Evolutionary conservation across 2,797 vertebrate species (phyloP), one percentile per base, ranked within the genome.

Genomic region (Phylloscopus collybita): DNA sequence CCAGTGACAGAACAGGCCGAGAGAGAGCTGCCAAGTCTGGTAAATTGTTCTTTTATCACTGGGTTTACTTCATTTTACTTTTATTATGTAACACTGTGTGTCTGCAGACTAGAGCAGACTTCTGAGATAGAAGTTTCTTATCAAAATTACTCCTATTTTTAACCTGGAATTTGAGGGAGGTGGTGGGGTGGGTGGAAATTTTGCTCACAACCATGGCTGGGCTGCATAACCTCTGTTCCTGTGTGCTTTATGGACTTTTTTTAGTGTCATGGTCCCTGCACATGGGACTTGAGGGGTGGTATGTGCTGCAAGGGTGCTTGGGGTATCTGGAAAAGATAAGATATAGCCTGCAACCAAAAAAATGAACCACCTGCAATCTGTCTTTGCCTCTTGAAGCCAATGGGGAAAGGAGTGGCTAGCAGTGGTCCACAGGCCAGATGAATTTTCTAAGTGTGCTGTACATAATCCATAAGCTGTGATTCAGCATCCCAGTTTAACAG

Each of bases 21-120:
- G 97, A 98, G 57, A 84, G 93, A 92, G 62, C 60, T 82, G 47
- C 90, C 75, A 97, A 96, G 96, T 96, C 97, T 98, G 98, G 99
- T 99, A 56, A 95, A 95, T 86, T 80, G 34, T 82, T 36, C 62
- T 86, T 64, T 66, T 89, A 79, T 89, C 56, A 34, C 80, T 82
- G 73, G 44, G 10, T 16, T 66, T 71, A 12, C 40, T 90, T 38
- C 1, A 50, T 65, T 64, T 18, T 50, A 27, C 38, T 45, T 57
- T 81, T 70, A 9, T 85, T 40, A 25, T 38, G 29, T 42, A 80
- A 81, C 25, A 65, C 49, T 45, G 20, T 26, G 7, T 4, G 4
- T 62, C 34, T 81, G 51, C 47, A 59, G 66, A 74, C 50, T 57
- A 45, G 75, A 72, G 25, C 49, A 79, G 19, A 36, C 29, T 81